A percentile compares a stretch with the other conserved stretches of the same genome.
phyloP scores from a whole-genome alignment of 2,113 vertebrate species.

The mouse (Mus musculus) region GRCm39 chr6:73406001-73406500 shows the following conservation, averaged over 20 bases:
- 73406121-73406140: not conserved
- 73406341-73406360: constrained; percentile 44
- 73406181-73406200: constrained; percentile 22
- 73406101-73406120: not conserved
- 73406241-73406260: not conserved
- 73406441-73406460: not conserved
- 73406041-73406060: constrained; percentile 40
- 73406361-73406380: constrained; percentile 36
- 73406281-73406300: constrained; percentile 45
- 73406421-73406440: not conserved
- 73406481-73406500: not conserved
- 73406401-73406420: constrained; percentile 27
- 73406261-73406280: constrained; percentile 27
- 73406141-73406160: not conserved
- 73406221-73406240: constrained; percentile 9
- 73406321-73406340: constrained; percentile 14
- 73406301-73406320: not conserved
- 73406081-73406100: not conserved
- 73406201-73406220: not conserved
- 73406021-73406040: not conserved
- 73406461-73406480: constrained; percentile 37
- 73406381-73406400: constrained; percentile 46
- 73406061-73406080: not conserved
- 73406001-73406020: constrained; percentile 41
- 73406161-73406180: constrained; percentile 17